phyloP scores from a whole-genome alignment of 2,888 invertebrate species.

The Phorcus lineatus region DNA sequence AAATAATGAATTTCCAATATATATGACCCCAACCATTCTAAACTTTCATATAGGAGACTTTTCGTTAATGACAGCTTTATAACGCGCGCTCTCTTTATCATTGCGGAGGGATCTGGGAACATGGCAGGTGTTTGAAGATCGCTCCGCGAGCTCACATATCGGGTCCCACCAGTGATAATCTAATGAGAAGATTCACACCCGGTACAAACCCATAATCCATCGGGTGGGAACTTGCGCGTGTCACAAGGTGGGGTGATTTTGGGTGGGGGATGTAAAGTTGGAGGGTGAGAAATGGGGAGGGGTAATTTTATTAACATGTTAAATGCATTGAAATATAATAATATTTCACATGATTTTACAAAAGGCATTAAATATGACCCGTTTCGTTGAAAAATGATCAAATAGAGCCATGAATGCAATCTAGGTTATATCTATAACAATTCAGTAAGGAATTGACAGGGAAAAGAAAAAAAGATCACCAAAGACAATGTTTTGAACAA shows the following conservation, averaged over 20 bases:
- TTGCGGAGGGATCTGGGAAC: not conserved
- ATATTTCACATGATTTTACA: too few species aligned
- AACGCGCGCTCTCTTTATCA: not conserved
- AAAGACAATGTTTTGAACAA: too few species aligned
- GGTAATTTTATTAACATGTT: too few species aligned
- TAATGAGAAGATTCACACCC: not conserved
- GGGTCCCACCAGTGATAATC: not conserved
- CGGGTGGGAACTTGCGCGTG: not conserved
- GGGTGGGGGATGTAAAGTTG: not conserved
- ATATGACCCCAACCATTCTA: not conserved
- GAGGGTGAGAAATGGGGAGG: too few species aligned
- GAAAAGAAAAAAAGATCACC: too few species aligned
- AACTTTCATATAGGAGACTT: too few species aligned
- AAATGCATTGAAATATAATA: too few species aligned
- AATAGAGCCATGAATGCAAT: too few species aligned
- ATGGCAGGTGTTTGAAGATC: not conserved
- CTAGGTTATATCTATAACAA: too few species aligned
- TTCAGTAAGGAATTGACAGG: too few species aligned
- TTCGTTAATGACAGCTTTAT: not conserved
- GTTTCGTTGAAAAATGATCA: too few species aligned
- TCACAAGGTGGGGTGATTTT: not conserved
- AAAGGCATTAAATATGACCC: too few species aligned
- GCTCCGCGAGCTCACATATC: not conserved
- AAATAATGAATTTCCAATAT: not conserved
- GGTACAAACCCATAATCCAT: not conserved